Evolutionary conservation across 2,888 invertebrate genomes (phyloP).

Genomic region (Tinea trinotella): DNA sequence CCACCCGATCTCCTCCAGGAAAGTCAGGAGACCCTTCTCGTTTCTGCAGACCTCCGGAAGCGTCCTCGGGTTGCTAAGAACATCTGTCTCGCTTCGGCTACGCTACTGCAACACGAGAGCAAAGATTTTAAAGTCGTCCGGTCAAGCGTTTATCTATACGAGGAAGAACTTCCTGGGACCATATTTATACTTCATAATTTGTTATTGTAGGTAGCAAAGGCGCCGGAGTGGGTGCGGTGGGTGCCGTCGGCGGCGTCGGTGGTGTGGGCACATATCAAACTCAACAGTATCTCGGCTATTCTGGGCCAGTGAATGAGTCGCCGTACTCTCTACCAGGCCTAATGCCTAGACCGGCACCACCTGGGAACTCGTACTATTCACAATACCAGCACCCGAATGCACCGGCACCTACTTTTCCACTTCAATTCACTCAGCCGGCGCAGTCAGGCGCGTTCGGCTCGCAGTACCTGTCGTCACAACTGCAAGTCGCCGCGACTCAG

Average conservation of each 20-base stretch:
- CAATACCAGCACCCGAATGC: constrained; percentile 64
- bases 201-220: constrained; percentile 47
- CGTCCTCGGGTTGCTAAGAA: too few species aligned
- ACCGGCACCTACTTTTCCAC: constrained; percentile 74
- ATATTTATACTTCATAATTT: too few species aligned
- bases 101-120: too few species aligned
- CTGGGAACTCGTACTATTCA: constrained; percentile 63
- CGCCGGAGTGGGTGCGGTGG: constrained; percentile 37
- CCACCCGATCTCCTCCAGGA: too few species aligned
- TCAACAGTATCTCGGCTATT: constrained; percentile 66
- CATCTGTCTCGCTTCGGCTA: too few species aligned
- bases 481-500: constrained; percentile 62
- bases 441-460: constrained; percentile 64
- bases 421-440: constrained; percentile 75
- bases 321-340: constrained; percentile 60
- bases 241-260: constrained; percentile 53
- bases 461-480: constrained; percentile 59
- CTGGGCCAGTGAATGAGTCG: constrained; percentile 57
- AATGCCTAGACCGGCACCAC: constrained; percentile 59
- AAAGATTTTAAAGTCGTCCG: too few species aligned
- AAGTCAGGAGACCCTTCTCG: too few species aligned
- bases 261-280: constrained; percentile 59
- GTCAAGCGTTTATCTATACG: too few species aligned
- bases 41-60: too few species aligned
- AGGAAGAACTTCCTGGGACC: too few species aligned